Conservation (phyloP, 2,113 vertebrate genomes). For the Neopipo cinnamomea region DNA sequence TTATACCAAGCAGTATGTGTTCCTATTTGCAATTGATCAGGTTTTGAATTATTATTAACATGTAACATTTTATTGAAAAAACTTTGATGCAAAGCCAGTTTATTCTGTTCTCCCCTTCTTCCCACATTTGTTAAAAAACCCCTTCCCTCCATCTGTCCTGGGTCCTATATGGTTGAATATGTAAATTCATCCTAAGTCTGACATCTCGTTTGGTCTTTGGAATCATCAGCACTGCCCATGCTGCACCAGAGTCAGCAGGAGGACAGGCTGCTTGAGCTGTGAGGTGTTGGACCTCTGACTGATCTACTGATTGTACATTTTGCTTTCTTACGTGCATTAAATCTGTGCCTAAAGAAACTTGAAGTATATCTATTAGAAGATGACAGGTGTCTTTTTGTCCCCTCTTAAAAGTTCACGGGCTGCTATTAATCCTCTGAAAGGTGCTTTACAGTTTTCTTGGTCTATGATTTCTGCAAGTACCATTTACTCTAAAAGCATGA, state of each 20-base stretch:
- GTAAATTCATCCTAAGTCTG: not conserved
- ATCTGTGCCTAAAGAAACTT: not conserved
- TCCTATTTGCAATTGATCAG: not conserved
- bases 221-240: not conserved
- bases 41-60: not conserved
- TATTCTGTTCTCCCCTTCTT: not conserved
- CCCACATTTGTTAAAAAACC: not conserved
- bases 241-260: not conserved
- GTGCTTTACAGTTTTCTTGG: not conserved
- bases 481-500: not conserved
- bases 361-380: not conserved
- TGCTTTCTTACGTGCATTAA: not conserved
- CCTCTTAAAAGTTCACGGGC: not conserved
- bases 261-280: not conserved
- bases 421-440: not conserved
- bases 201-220: not conserved
- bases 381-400: not conserved
- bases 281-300: not conserved
- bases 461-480: not conserved
- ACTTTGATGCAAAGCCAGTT: not conserved
- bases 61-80: not conserved
- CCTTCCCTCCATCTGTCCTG: not conserved
- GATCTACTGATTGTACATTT: not conserved
- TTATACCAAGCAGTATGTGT: not conserved
- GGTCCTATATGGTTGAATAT: not conserved